Evolutionary conservation across 1,140 invertebrate genomes (phyloP).

Genomic region (Drosophila azteca): DNA sequence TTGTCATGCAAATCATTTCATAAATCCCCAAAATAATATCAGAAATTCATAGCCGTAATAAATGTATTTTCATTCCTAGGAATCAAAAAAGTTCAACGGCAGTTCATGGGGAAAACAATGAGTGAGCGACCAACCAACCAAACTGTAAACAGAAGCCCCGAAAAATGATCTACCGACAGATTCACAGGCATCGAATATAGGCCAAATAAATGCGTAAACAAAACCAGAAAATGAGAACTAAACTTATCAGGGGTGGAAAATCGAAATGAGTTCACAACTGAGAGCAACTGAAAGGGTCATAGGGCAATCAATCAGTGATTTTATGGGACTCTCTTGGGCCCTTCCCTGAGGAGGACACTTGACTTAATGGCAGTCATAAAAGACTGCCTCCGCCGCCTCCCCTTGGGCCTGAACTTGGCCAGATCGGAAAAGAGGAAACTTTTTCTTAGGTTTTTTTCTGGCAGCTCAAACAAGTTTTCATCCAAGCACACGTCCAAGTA

Average conservation of each 20-base stretch:
- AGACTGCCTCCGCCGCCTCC: background rate
- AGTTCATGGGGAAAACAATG: constrained; percentile 52
- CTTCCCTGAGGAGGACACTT: constrained; percentile 67
- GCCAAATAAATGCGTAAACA: constrained; percentile 71
- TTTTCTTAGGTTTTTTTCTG: constrained; percentile 19
- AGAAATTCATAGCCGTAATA: constrained; percentile 14
- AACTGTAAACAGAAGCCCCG: constrained; percentile 21
- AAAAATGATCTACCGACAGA: constrained; percentile 11
- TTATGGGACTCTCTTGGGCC: constrained; percentile 36
- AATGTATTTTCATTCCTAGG: constrained; percentile 7
- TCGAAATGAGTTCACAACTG: constrained; percentile 9
- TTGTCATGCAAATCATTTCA: constrained; percentile 28
- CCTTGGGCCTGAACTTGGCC: constrained; percentile 43
- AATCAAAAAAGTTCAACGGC: constrained; percentile 56
- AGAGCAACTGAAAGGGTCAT: constrained; percentile 33
- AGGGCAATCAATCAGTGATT: constrained; percentile 68
- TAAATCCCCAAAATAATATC: constrained; percentile 11
- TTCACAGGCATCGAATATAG: constrained; percentile 38
- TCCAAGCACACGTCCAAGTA: constrained; percentile 18
- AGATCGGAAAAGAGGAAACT: constrained; percentile 24
- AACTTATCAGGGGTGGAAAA: constrained; percentile 55
- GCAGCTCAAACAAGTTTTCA: constrained; percentile 54
- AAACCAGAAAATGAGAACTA: constrained; percentile 34
- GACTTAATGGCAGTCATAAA: constrained; percentile 60
- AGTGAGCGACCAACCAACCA: constrained; percentile 46